Evolutionary conservation across 2,888 invertebrate genomes (phyloP).

Genomic region (Chaetogeoica ovagalla): DNA sequence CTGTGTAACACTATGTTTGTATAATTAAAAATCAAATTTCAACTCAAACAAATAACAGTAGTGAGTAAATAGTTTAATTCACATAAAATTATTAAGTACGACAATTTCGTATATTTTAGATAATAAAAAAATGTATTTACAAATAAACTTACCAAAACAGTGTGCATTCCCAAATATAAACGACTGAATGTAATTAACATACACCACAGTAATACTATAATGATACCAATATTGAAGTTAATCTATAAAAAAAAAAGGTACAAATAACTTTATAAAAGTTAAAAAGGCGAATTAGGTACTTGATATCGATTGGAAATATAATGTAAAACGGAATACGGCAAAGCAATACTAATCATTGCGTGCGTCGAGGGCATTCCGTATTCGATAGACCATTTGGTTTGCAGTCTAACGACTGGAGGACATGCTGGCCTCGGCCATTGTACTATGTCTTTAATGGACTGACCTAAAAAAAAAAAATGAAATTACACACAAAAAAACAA

Average conservation of each 20-base stretch:
- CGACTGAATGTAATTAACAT: slow-evolving; percentile 79
- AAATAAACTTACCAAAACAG: slow-evolving; percentile 71
- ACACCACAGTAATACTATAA: slow-evolving; percentile 65
- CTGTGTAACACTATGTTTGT: too few relatives aligned
- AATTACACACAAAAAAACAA: slow-evolving; percentile 9
- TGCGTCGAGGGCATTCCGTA: slow-evolving; percentile 96
- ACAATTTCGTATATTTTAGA: not conserved
- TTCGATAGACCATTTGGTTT: slow-evolving; percentile 85
- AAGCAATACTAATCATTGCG: slow-evolving; percentile 86
- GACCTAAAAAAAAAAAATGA: slow-evolving; percentile 69
- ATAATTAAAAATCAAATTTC: too few relatives aligned
- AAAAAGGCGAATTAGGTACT: slow-evolving; percentile 55
- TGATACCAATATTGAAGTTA: slow-evolving; percentile 60
- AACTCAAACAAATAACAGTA: too few relatives aligned
- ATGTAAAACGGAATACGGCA: slow-evolving; percentile 81
- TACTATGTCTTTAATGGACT: slow-evolving; percentile 85
- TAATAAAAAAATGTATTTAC: not conserved
- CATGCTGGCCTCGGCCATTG: slow-evolving; percentile 82
- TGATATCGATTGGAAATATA: slow-evolving; percentile 81
- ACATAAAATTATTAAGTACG: not conserved
- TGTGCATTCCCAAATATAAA: slow-evolving; percentile 91
- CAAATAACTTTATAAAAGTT: slow-evolving; percentile 2
- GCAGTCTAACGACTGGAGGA: slow-evolving; percentile 80
- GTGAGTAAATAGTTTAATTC: not conserved
- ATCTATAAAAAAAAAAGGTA: slow-evolving; percentile 59